Conservation (phyloP, 2,113 vertebrate species). For the Zingel zingel region DNA sequence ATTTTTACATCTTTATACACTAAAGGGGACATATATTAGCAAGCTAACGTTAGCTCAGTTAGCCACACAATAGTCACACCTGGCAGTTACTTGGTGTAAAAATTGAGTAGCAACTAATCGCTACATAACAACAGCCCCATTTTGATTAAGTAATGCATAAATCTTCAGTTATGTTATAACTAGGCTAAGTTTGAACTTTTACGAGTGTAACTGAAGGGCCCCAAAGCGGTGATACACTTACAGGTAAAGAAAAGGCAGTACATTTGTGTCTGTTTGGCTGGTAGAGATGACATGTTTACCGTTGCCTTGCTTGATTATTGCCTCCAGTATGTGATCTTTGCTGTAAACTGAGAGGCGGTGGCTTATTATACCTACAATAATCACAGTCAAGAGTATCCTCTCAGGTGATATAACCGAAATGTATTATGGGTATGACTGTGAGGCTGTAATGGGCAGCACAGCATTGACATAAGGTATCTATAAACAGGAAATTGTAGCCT, state of each 20-base stretch:
- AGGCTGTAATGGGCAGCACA: conserved; percentile 8
- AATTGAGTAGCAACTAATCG: background rate
- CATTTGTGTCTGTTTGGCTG: conserved; percentile 6
- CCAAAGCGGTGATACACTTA: background rate
- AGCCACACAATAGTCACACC: background rate
- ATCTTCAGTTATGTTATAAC: background rate
- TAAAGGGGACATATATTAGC: background rate
- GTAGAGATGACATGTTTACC: conserved; percentile 20
- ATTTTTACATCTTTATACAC: background rate
- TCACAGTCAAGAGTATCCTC: conserved; percentile 24
- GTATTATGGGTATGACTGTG: conserved; percentile 10
- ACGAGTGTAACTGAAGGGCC: background rate
- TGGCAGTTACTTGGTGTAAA: background rate
- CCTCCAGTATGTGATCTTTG: background rate
- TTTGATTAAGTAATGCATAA: background rate
- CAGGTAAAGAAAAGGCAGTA: background rate
- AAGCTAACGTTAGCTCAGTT: background rate
- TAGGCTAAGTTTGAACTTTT: background rate
- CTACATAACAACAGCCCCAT: background rate
- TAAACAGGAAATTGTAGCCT: conserved; percentile 19
- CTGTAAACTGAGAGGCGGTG: conserved; percentile 5
- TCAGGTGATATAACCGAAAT: conserved; percentile 6
- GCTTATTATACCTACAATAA: conserved; percentile 28
- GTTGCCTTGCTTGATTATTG: conserved; percentile 16
- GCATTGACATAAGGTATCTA: background rate